Evolutionary conservation across 2,797 vertebrate species (phyloP), one percentile per base, ranked within the genome.

Genomic region (Malacoctenus gilli): DNA sequence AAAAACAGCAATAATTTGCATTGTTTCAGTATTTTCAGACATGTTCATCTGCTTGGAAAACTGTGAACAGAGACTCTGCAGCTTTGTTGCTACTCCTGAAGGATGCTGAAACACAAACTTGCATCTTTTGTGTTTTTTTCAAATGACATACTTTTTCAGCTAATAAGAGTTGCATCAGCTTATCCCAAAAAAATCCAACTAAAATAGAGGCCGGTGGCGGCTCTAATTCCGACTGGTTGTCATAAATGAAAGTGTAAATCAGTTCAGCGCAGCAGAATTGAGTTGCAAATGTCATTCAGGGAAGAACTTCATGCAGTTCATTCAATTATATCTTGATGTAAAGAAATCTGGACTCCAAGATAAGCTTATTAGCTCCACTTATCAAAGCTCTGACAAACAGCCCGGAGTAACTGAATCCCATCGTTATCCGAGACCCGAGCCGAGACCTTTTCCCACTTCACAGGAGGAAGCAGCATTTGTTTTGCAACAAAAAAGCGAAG

Each of bases 341-440:
- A 32, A 39, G n/a, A 52, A 75, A 68, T 21, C 2, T 8, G 21
- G n/a, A 44, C 50, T 30, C 68, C 10, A 30, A 41, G 53, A 51
- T 39, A 58, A 63, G 22, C 60, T 31, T 15, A 23, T 72, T 77
- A 64, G 34, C 48, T 54, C 55, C 41, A 53, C 37, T 56, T 50
- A 58, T 36, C 50, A 70, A 69, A 51, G 50, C 12, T 4, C 22
- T 67, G 63, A 57, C 60, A 71, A 66, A 72, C 52, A 66, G 37
- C 58, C 58, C 14, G 9, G 19, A 68, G 59, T 47, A 40, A 47
- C 61, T 76, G 16, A 63, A 56, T 66, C 41, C 44, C 54, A 47
- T 60, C 52, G 37, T 59, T 52, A 68, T 68, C 59, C 9, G 16
- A 2, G 42, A 76, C 52, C 37, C 2, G 2, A 36, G 28, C 48